phyloP scores from a whole-genome alignment of 2,888 invertebrate genomes.

The Chorisops tibialis region DNA sequence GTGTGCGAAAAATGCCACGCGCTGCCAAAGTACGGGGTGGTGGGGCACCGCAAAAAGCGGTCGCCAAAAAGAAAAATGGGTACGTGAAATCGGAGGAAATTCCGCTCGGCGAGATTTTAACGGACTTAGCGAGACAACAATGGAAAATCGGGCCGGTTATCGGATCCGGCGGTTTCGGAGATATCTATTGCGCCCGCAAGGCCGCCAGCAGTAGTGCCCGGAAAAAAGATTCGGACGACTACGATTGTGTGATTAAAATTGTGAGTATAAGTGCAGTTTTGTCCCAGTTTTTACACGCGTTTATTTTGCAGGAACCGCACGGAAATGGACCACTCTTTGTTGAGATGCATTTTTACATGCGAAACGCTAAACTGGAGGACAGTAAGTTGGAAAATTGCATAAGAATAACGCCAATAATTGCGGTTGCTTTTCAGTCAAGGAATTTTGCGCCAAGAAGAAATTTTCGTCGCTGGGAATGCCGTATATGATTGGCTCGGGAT shows the following conservation, averaged over 20 bases:
- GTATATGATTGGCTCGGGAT: slow-evolving; percentile 76
- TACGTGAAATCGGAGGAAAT: slow-evolving; percentile 48
- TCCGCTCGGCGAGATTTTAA: slow-evolving; percentile 66
- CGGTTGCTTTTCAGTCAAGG: slow-evolving; percentile 59
- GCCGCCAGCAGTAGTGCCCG: slow-evolving; percentile 50
- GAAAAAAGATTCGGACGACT: slow-evolving; percentile 55
- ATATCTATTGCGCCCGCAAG: slow-evolving; percentile 81
- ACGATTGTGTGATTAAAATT: slow-evolving; percentile 74
- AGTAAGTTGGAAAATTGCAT: slow-evolving; percentile 56
- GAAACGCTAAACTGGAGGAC: slow-evolving; percentile 68
- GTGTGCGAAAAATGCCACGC: slow-evolving; percentile 33
- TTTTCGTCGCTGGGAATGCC: slow-evolving; percentile 80
- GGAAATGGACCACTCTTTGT: slow-evolving; percentile 92
- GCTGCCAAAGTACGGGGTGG: slow-evolving; percentile 33
- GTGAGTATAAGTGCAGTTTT: slow-evolving; percentile 56
- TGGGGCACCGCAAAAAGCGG: slow-evolving; percentile 17
- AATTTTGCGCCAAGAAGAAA: slow-evolving; percentile 66
- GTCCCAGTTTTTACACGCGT: not conserved
- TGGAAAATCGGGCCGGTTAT: slow-evolving; percentile 87
- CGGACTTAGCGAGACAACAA: slow-evolving; percentile 70
- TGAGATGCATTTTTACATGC: slow-evolving; percentile 86
- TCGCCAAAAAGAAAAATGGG: slow-evolving; percentile 41
- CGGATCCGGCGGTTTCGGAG: slow-evolving; percentile 90
- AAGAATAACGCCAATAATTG: not conserved
- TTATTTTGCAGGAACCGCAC: slow-evolving; percentile 73